phyloP scores from a whole-genome alignment of 2,113 vertebrate species.

The Melanerpes aurifrons region DNA sequence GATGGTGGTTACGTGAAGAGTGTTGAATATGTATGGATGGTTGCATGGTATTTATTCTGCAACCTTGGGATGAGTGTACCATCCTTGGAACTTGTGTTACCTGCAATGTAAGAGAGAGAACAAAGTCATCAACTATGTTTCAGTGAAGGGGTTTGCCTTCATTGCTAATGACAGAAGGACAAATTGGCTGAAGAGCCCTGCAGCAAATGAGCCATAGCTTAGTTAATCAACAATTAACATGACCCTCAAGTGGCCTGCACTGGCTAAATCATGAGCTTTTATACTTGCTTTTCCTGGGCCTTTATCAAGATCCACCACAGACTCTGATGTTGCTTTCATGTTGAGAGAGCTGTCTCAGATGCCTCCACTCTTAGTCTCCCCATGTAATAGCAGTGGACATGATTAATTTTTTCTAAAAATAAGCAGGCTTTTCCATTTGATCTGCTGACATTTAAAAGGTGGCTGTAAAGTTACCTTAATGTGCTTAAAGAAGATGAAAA shows the following conservation, averaged over 20 bases:
- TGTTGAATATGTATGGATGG: background rate
- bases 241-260: background rate
- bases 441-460: background rate
- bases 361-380: background rate
- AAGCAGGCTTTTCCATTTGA: background rate
- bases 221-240: background rate
- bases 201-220: background rate
- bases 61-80: background rate
- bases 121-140: background rate
- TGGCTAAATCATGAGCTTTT: background rate
- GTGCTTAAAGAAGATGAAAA: background rate
- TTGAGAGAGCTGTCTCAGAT: background rate
- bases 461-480: background rate
- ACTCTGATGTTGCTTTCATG: background rate
- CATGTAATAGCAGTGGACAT: background rate
- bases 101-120: background rate
- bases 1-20: background rate
- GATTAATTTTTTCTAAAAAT: background rate
- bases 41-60: background rate
- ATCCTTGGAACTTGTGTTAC: background rate
- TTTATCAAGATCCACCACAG: background rate
- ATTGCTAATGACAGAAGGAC: background rate
- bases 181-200: background rate
- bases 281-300: background rate
- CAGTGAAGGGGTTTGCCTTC: background rate